phyloP scores from a whole-genome alignment of 2,888 invertebrate genomes.

The Hymenopus coronatus region DNA sequence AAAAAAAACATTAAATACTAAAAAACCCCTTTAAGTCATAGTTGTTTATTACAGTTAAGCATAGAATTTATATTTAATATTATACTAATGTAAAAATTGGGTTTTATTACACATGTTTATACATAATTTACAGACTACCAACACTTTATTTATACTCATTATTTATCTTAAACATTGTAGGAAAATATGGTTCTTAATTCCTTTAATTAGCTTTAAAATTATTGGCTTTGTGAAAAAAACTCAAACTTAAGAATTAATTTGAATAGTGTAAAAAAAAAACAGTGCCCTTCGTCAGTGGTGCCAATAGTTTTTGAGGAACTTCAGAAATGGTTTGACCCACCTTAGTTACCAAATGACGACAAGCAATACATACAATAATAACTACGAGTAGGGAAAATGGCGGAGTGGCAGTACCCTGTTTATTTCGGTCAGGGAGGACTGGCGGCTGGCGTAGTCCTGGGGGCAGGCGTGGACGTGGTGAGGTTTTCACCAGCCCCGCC shows the following conservation, averaged over 20 bases:
- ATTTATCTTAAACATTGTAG: not conserved
- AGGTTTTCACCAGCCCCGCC: slow-evolving; percentile 18
- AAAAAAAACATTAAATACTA: too few relatives aligned
- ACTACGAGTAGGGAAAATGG: not conserved
- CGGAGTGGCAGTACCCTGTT: slow-evolving; percentile 18
- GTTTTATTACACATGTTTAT: not conserved
- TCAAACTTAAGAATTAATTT: too few relatives aligned
- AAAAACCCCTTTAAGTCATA: too few relatives aligned
- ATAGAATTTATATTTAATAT: too few relatives aligned
- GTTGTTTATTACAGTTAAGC: too few relatives aligned
- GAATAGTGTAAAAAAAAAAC: not conserved
- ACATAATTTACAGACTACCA: not conserved
- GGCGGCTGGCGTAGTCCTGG: not conserved
- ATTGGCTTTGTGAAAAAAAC: not conserved
- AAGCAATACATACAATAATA: not conserved
- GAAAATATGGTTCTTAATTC: not conserved
- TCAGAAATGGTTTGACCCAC: not conserved
- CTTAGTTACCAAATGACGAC: not conserved
- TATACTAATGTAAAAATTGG: too few relatives aligned
- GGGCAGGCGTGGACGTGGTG: slow-evolving; percentile 40
- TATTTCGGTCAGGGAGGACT: slow-evolving; percentile 19
- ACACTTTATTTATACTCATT: not conserved
- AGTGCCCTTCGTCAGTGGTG: not conserved
- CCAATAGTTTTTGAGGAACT: not conserved
- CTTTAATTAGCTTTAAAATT: not conserved